phyloP scores from a whole-genome alignment of 2,888 invertebrate genomes.

The Halocaridina rubra region DNA sequence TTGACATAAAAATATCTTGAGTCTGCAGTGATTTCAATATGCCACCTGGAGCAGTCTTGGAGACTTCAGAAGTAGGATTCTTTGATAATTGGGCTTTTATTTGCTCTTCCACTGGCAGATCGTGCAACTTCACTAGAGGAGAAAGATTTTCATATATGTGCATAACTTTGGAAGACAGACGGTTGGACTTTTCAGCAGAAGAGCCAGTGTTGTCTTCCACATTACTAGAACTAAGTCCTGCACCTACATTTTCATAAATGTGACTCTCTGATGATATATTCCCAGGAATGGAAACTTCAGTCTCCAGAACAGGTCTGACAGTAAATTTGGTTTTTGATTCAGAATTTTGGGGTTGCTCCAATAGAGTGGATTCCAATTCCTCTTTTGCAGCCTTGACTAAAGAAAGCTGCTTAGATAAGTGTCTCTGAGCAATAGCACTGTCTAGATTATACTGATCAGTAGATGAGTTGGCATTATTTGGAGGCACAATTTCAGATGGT shows the following conservation, averaged over 20 bases:
- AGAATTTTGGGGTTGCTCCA: background rate
- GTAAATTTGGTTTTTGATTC: background rate
- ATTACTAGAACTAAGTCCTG: background rate
- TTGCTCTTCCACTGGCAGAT: background rate
- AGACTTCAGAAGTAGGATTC: background rate
- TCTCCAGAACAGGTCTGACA: background rate
- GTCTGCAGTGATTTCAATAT: background rate
- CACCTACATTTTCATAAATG: constrained; percentile 39
- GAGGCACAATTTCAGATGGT: too few species aligned
- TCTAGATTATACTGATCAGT: too few species aligned
- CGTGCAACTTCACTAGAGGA: background rate
- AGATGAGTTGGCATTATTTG: too few species aligned
- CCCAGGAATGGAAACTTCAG: background rate
- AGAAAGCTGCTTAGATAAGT: background rate
- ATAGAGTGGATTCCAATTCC: background rate
- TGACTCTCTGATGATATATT: background rate
- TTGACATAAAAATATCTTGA: background rate
- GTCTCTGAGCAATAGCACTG: background rate
- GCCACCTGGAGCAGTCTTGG: background rate
- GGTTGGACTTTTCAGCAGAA: background rate
- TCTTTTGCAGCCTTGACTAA: background rate
- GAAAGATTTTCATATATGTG: constrained; percentile 49
- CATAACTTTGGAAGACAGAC: constrained; percentile 2
- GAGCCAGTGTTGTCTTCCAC: background rate
- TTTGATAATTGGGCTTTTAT: too few species aligned